Evolutionary conservation across 35 echinoderm and acorn worm genomes (phyloP), one percentile per base, ranked within the genome.

Genomic region (Eucidaris tribuloides): DNA sequence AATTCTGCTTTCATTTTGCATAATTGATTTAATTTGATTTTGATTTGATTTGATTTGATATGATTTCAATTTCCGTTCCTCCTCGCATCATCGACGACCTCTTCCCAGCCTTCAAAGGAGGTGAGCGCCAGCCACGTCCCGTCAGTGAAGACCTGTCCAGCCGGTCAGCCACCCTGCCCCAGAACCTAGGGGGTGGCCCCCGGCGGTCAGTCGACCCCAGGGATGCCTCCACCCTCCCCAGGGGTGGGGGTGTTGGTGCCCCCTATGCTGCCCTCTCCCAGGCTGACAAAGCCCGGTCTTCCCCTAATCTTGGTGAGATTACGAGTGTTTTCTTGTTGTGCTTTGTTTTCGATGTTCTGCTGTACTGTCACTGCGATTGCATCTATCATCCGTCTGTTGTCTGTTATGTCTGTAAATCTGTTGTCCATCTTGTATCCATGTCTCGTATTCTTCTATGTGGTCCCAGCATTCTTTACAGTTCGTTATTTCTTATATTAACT

Each of bases 291-390:
- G 83, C 87, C 32, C 72, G 48, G 45, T 96, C 92, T 14, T 96
- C 92, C 13, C 92, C 92, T 3, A 96, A 96, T 78, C 88, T 96
- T 28, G 83, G 87, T 96, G 59, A 93, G 91, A 68, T 35, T 13
- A 49, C 22, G 11, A 55, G 50, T n/a, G n/a, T n/a, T n/a, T n/a
- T n/a, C n/a, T 24, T 1, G 18, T 17, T 57, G n/a, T n/a, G n/a
- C n/a, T n/a, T n/a, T n/a, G n/a, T n/a, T n/a, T n/a, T n/a, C n/a
- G n/a, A n/a, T n/a, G n/a, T n/a, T n/a, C n/a, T n/a, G n/a, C n/a
- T n/a, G n/a, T n/a, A n/a, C n/a, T n/a, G n/a, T n/a, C n/a, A n/a
- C n/a, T n/a, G n/a, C n/a, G n/a, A n/a, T n/a, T n/a, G n/a, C n/a
- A n/a, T 79, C 2, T 52, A 20, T 79, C 42, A 19, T 68, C 29